These are phyloP conservation scores for Mycetomoellerius zeteki DNA, from an alignment of 1,140 invertebrate species.

Conservation along the genomic window DNA sequence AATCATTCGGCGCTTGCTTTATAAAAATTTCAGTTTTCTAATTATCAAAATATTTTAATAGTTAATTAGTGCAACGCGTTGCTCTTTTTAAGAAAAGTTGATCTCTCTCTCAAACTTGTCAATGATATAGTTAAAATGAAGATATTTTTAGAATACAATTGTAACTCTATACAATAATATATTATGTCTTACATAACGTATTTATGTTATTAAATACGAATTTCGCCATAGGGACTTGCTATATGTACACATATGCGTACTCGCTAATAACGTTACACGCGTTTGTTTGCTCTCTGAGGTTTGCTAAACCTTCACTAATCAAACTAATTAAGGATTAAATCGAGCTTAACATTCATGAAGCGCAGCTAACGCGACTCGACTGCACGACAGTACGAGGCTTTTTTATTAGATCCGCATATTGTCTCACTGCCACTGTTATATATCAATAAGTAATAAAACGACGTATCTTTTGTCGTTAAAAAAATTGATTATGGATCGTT, in stretches of 20 bases:
- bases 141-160: neutral
- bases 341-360: constrained; percentile 35
- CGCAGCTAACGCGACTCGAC: neutral
- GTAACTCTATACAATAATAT: neutral
- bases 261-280: constrained; percentile 22
- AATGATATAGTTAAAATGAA: neutral
- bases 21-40: neutral
- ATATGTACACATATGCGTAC: neutral
- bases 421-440: neutral
- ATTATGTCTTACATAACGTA: neutral
- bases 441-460: constrained; percentile 70
- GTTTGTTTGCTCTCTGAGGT: constrained; percentile 23
- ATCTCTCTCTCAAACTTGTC: neutral
- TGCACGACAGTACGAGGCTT: neutral
- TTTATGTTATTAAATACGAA: neutral
- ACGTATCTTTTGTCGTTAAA: constrained; percentile 66
- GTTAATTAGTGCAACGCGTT: neutral
- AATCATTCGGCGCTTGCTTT: neutral
- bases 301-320: constrained; percentile 33
- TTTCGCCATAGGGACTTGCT: neutral
- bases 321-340: constrained; percentile 49
- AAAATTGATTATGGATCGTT: constrained; percentile 77
- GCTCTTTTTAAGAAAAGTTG: neutral
- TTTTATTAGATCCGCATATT: neutral
- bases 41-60: neutral